Conservation (phyloP, 2,113 vertebrate species). For the Montifringilla adamsi region DNA sequence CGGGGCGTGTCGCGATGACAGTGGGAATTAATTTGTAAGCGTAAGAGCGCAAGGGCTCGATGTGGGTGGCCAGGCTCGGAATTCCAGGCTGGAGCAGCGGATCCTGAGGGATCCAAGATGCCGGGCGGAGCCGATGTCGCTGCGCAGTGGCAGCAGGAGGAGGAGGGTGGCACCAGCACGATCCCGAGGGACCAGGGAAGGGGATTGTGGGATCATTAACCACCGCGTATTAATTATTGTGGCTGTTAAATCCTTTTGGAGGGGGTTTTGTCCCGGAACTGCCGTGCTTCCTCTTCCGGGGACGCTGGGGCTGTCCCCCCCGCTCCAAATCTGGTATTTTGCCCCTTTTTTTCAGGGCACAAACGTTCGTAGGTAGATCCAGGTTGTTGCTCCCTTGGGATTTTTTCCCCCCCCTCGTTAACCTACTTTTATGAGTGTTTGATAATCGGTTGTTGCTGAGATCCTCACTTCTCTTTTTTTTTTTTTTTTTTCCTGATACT, state of each 20-base stretch:
- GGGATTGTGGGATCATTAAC: neutral
- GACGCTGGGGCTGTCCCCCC: too few relatives aligned
- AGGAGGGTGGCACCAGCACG: neutral
- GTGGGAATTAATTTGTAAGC: neutral
- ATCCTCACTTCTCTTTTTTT: neutral
- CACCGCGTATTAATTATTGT: fast-evolving
- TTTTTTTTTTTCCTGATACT: neutral
- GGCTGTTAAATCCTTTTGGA: neutral
- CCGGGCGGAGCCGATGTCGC: neutral
- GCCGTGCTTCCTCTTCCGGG: neutral
- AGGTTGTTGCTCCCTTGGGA: neutral
- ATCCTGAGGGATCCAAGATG: neutral
- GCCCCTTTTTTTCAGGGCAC: neutral
- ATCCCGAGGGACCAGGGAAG: neutral
- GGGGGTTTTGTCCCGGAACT: neutral
- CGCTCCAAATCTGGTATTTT: neutral
- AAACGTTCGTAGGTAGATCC: fast-evolving
- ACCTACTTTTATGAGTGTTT: neutral
- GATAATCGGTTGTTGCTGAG: neutral
- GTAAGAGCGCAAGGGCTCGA: neutral
- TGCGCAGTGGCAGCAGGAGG: neutral
- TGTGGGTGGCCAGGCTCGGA: neutral
- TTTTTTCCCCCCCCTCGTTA: fast-evolving
- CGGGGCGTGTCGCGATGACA: fast-evolving
- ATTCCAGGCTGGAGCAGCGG: neutral